Evolutionary conservation across 2,113 vertebrate genomes (phyloP).

Genomic region (Perccottus glenii): DNA sequence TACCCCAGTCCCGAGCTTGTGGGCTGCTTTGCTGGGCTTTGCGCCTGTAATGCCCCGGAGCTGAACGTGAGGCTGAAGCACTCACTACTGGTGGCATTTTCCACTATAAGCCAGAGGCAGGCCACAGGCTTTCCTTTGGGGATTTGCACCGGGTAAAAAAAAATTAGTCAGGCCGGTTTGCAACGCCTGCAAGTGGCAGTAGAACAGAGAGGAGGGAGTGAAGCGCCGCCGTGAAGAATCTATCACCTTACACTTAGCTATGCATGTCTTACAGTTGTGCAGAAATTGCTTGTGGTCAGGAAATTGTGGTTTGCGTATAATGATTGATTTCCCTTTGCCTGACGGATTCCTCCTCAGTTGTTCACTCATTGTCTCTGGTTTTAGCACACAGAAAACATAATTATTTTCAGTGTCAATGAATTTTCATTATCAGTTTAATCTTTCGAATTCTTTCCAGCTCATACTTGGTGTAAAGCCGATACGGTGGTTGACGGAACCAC

Average conservation of each 20-base stretch:
- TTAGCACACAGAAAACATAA: conserved; percentile 2
- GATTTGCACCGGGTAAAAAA: conserved; percentile 56
- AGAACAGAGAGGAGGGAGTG: conserved; percentile 54
- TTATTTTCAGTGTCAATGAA: conserved; percentile 26
- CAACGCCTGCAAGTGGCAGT: conserved; percentile 57
- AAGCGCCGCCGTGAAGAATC: conserved; percentile 57
- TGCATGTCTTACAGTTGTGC: conserved; percentile 51
- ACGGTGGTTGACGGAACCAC: conserved; percentile 14
- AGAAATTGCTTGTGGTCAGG: conserved; percentile 54
- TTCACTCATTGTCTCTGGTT: conserved; percentile 15
- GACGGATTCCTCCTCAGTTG: conserved; percentile 16
- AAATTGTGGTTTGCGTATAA: conserved; percentile 42
- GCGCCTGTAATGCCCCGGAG: conserved; percentile 59
- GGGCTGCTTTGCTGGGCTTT: conserved; percentile 64
- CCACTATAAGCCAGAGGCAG: conserved; percentile 66
- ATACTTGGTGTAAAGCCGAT: conserved; percentile 25
- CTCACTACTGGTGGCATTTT: conserved; percentile 68
- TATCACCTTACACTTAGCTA: conserved; percentile 58
- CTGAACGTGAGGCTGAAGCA: conserved; percentile 61
- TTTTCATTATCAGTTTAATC: conserved; percentile 5
- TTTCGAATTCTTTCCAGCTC: conserved; percentile 20
- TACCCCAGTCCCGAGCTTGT: conserved; percentile 62
- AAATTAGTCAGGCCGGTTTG: conserved; percentile 53
- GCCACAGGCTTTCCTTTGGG: conserved; percentile 63
- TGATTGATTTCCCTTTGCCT: too few relatives aligned